Evolutionary conservation across 2,888 invertebrate species (phyloP).

Genomic region (Abrostola tripartita): DNA sequence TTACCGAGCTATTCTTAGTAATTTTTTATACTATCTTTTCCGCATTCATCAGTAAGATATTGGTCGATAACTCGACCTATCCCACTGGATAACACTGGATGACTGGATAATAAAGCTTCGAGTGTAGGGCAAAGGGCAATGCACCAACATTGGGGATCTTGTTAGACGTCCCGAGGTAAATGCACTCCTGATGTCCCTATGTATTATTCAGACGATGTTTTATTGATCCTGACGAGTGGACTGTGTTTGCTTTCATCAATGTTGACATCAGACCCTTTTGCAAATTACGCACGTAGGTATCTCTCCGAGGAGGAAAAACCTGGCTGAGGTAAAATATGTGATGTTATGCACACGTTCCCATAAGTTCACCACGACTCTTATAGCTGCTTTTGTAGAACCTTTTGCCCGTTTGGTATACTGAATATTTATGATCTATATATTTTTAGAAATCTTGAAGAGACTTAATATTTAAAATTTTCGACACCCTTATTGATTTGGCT

Average conservation of each 20-base stretch:
- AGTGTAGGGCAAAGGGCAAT: constrained; percentile 72
- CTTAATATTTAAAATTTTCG: too few species aligned
- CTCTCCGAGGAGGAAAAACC: constrained; percentile 39
- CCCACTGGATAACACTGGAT: constrained; percentile 3
- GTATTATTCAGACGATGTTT: constrained; percentile 79
- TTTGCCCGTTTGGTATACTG: too few species aligned
- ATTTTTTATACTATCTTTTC: not conserved
- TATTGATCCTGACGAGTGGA: constrained; percentile 68
- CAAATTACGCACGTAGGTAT: constrained; percentile 38
- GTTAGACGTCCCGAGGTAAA: constrained; percentile 76
- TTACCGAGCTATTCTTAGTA: constrained; percentile 1
- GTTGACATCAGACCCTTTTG: constrained; percentile 55
- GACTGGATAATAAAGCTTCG: constrained; percentile 13
- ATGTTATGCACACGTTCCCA: too few species aligned
- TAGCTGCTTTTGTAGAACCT: too few species aligned
- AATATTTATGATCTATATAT: too few species aligned
- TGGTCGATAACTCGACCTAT: constrained; percentile 1
- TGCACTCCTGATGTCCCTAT: constrained; percentile 68
- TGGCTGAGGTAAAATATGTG: constrained; percentile 37
- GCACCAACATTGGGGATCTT: constrained; percentile 59
- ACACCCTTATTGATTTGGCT: too few species aligned
- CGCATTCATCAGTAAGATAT: constrained; percentile 3
- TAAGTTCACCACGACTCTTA: not conserved
- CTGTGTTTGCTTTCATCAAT: constrained; percentile 54
- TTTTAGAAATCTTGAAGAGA: too few species aligned